Evolutionary conservation across 2,113 vertebrate genomes (phyloP).

Genomic region (Chaetops frenatus): DNA sequence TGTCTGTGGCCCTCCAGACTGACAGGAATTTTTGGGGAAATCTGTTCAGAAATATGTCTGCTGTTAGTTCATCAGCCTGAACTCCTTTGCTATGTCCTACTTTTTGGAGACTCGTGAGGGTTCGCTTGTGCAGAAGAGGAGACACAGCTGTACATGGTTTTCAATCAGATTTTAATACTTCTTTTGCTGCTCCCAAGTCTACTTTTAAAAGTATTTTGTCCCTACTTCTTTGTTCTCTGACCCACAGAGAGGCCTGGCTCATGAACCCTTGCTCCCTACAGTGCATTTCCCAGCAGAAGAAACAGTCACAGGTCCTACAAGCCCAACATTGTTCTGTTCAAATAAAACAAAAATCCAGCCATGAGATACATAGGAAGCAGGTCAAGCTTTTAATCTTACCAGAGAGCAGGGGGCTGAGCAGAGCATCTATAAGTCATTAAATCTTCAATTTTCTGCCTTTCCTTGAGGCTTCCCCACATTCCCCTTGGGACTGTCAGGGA

Average conservation of each 20-base stretch:
- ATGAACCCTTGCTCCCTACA: neutral
- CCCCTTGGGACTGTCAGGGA: neutral
- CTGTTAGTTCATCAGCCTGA: neutral
- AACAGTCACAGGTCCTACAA: neutral
- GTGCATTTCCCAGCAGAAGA: neutral
- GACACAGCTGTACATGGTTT: neutral
- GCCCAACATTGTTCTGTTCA: neutral
- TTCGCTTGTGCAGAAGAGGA: neutral
- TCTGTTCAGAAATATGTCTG: neutral
- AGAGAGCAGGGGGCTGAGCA: neutral
- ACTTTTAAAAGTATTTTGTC: neutral
- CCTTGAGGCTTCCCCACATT: conserved; percentile 14
- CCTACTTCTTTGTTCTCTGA: neutral
- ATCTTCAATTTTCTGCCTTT: conserved; percentile 55
- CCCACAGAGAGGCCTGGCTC: neutral
- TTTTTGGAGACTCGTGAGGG: rapidly evolving
- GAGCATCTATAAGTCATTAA: conserved; percentile 46
- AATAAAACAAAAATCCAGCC: neutral
- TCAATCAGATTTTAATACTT: neutral
- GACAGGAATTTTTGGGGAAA: neutral
- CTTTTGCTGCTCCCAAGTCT: neutral
- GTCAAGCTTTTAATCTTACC: conserved; percentile 42
- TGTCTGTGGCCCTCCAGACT: neutral
- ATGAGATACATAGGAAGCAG: neutral
- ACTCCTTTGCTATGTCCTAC: neutral